Conservation (phyloP, 2,113 vertebrate genomes). For the Peromyscus californicus region DNA sequence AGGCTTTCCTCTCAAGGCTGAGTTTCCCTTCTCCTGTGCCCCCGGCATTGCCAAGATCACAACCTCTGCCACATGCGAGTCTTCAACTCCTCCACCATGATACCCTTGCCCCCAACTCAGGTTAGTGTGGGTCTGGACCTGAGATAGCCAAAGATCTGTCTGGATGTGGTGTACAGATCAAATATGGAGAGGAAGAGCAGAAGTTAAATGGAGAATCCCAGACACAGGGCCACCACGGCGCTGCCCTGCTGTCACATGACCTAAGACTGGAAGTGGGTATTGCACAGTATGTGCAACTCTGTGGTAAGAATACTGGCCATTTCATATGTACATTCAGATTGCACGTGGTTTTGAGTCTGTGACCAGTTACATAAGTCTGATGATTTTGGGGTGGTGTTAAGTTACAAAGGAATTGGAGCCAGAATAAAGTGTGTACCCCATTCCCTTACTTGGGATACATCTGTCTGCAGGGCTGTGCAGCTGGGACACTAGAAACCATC, state of each 20-base stretch:
- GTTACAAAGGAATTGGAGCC: neutral
- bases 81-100: neutral
- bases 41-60: neutral
- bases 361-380: neutral
- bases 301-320: neutral
- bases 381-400: neutral
- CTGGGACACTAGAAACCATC: neutral
- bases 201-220: neutral
- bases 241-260: neutral
- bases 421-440: neutral
- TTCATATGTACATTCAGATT: neutral
- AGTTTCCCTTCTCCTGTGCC: neutral
- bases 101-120: neutral
- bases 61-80: neutral
- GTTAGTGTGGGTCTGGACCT: neutral
- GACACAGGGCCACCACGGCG: neutral
- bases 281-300: neutral
- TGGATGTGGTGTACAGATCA: neutral
- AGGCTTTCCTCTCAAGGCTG: neutral
- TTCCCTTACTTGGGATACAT: neutral
- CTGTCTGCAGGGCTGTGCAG: neutral
- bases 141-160: neutral
- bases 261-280: neutral
- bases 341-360: slow-evolving; percentile 1
- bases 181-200: neutral